Conservation (phyloP, 2,888 invertebrate species). For the Zonitis immaculata region DNA sequence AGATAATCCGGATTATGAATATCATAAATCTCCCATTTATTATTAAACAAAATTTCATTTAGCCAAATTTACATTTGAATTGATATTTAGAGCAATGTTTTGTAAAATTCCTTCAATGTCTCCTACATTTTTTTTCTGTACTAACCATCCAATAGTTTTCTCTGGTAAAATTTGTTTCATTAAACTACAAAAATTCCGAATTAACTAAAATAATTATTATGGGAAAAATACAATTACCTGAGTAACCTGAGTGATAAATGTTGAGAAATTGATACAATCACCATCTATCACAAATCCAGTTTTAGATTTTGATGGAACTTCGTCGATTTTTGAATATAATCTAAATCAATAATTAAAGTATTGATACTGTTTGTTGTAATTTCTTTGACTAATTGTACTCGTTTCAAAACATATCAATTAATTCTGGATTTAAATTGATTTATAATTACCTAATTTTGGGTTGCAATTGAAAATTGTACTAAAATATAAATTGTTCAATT, state of each 20-base stretch:
- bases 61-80: slow-evolving; percentile 51
- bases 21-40: slow-evolving; percentile 46
- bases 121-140: slow-evolving; percentile 31
- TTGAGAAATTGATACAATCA: slow-evolving; percentile 14
- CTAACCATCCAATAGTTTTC: slow-evolving; percentile 48
- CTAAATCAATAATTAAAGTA: slow-evolving; percentile 3
- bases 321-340: background rate
- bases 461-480: slow-evolving; percentile 1
- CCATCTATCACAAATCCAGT: slow-evolving; percentile 15
- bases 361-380: slow-evolving; percentile 2
- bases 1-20: slow-evolving; percentile 55
- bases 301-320: background rate
- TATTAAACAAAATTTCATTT: too few species aligned
- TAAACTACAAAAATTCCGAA: slow-evolving; percentile 19
- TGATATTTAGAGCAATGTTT: slow-evolving; percentile 46
- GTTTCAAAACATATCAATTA: slow-evolving; percentile 2
- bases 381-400: slow-evolving; percentile 1
- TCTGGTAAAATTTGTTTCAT: slow-evolving; percentile 30
- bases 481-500: background rate
- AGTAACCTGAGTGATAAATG: slow-evolving; percentile 17
- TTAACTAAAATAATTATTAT: too few species aligned
- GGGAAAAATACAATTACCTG: too few species aligned
- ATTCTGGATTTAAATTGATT: too few species aligned
- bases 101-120: slow-evolving; percentile 39
- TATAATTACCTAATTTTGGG: slow-evolving; percentile 1